phyloP scores from a whole-genome alignment of 2,888 invertebrate species.

The Junonia oenone region DNA sequence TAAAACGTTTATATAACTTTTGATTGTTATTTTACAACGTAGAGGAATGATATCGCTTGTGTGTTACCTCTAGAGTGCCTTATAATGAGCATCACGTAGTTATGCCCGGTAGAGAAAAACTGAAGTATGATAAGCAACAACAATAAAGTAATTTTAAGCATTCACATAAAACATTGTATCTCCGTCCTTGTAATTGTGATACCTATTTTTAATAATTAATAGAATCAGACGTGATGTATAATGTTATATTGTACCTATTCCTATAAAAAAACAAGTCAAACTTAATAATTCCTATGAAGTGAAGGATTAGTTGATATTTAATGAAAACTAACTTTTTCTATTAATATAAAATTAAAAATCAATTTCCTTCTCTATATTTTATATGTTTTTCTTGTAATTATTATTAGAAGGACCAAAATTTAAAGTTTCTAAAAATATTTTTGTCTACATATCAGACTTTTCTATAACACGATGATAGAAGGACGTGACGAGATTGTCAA shows the following conservation, averaged over 20 bases:
- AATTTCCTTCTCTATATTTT: too few relatives aligned
- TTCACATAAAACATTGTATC: neutral
- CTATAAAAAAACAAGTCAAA: neutral
- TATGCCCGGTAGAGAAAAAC: neutral
- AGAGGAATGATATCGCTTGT: neutral
- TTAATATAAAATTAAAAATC: neutral
- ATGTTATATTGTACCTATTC: neutral
- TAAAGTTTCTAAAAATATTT: neutral
- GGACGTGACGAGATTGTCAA: neutral
- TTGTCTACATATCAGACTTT: too few relatives aligned
- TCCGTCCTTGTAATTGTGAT: conserved; percentile 2
- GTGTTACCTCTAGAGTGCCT: conserved; percentile 3
- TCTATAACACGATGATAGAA: too few relatives aligned
- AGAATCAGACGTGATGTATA: too few relatives aligned
- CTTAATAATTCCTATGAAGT: neutral
- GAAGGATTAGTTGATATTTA: neutral
- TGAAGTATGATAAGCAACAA: neutral
- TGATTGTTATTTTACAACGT: neutral
- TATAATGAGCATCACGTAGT: neutral
- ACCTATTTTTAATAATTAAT: neutral
- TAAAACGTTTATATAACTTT: neutral
- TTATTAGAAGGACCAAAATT: neutral
- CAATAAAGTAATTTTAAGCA: neutral
- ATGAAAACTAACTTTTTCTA: neutral
- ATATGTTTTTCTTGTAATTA: neutral